phyloP scores from a whole-genome alignment of 2,888 invertebrate genomes.

The Leucophora obtusa region DNA sequence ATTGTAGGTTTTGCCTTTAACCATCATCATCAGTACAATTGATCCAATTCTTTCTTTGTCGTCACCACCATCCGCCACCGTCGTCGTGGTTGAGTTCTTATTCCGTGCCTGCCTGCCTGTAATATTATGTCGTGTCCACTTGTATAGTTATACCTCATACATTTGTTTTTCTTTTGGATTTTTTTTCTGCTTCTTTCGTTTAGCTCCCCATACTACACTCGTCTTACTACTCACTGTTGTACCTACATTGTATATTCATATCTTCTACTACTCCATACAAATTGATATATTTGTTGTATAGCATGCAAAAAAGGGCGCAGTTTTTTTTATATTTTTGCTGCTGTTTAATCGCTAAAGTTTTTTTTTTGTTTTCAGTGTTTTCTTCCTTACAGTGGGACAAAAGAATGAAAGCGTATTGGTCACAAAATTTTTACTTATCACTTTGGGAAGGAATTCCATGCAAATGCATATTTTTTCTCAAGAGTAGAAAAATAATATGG shows the following conservation, averaged over 20 bases:
- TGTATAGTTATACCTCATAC: slow-evolving; percentile 28
- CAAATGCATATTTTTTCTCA: too few species aligned
- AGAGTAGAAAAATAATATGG: too few species aligned
- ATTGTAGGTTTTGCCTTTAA: slow-evolving; percentile 24
- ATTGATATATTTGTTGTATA: slow-evolving; percentile 61
- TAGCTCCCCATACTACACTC: slow-evolving; percentile 14
- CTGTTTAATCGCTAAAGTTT: slow-evolving; percentile 59
- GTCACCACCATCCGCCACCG: not conserved
- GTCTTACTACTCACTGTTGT: slow-evolving; percentile 60
- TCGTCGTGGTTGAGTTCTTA: slow-evolving; percentile 46
- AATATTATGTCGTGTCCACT: slow-evolving; percentile 37
- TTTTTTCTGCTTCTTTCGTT: slow-evolving; percentile 29
- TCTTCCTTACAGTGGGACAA: slow-evolving; percentile 48
- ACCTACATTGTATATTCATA: slow-evolving; percentile 66
- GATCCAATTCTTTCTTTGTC: slow-evolving; percentile 62
- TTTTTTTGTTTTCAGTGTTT: slow-evolving; percentile 27
- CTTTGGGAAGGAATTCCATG: too few species aligned
- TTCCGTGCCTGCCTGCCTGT: slow-evolving; percentile 6
- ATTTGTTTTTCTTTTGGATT: slow-evolving; percentile 26
- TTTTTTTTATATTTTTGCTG: slow-evolving; percentile 43
- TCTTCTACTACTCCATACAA: slow-evolving; percentile 52
- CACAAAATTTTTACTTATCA: too few species aligned
- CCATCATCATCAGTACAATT: slow-evolving; percentile 48
- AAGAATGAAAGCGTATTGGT: not conserved
- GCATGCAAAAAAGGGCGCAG: slow-evolving; percentile 64